These are phyloP conservation scores for Gerris lacustris DNA, from an alignment of 2,888 invertebrate genomes.

Conservation along the genomic window DNA sequence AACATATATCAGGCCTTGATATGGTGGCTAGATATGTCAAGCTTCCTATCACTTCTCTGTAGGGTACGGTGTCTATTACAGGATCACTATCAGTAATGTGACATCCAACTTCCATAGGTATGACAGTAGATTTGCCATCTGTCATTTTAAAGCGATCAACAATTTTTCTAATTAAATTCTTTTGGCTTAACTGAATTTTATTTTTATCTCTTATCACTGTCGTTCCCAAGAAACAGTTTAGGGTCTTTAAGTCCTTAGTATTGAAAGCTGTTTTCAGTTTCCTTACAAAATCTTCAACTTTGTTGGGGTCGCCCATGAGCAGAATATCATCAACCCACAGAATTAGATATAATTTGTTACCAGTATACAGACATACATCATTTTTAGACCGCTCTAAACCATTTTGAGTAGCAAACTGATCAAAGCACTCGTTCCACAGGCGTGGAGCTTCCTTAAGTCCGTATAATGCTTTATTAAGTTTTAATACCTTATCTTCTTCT, in stretches of 20 bases:
- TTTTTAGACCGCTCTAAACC: not conserved
- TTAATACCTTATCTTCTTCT: conserved; percentile 17
- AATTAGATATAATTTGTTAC: conserved; percentile 4
- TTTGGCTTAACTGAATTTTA: conserved; percentile 15
- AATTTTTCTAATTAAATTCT: conserved; percentile 15
- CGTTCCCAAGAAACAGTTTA: conserved; percentile 13
- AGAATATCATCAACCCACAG: conserved; percentile 16
- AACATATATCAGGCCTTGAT: conserved; percentile 20
- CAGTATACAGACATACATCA: not conserved
- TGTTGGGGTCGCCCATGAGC: conserved; percentile 8
- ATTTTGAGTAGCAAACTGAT: conserved; percentile 6
- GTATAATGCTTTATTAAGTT: conserved; percentile 28
- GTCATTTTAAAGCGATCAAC: conserved; percentile 17
- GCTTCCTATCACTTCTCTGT: conserved; percentile 21
- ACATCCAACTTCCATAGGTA: conserved; percentile 19
- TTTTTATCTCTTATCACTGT: conserved; percentile 14
- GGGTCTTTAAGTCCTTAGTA: conserved; percentile 13
- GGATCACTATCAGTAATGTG: conserved; percentile 9
- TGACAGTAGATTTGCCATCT: conserved; percentile 14
- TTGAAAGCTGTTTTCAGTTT: conserved; percentile 8
- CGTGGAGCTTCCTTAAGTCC: conserved; percentile 21
- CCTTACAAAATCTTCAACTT: not conserved
- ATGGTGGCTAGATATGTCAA: conserved; percentile 20
- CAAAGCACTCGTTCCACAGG: conserved; percentile 16
- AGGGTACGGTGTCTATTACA: conserved; percentile 17